phyloP scores from a whole-genome alignment of 2,888 invertebrate species.

The Diplazon laetatorius region DNA sequence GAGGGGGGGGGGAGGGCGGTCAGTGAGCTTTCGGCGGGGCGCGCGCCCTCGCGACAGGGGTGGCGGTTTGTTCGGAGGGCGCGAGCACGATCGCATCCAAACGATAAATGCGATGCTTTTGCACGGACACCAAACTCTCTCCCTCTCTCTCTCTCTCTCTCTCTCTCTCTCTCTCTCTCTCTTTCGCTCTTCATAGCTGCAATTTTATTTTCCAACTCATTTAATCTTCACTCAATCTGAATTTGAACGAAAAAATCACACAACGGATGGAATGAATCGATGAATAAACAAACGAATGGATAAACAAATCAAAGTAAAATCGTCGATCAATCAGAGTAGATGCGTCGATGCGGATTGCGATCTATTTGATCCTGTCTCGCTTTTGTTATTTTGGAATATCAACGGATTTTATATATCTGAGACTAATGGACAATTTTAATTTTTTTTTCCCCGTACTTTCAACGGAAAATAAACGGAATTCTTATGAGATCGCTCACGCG shows the following conservation, averaged over 20 bases:
- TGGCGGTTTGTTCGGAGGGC: slow-evolving; percentile 9
- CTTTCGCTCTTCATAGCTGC: slow-evolving; percentile 19
- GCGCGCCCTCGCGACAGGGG: slow-evolving; percentile 33
- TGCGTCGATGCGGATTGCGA: slow-evolving; percentile 47
- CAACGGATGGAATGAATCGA: no score
- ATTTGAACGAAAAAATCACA: not conserved
- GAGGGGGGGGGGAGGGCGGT: slow-evolving; percentile 18
- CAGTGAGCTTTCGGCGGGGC: slow-evolving; percentile 22
- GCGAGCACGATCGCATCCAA: slow-evolving; percentile 60
- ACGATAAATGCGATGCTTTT: slow-evolving; percentile 66
- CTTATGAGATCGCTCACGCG: no score
- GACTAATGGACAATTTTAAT: not conserved
- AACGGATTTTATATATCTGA: slow-evolving; percentile 17
- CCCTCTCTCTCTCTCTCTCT: slow-evolving; percentile 5
- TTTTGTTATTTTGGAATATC: slow-evolving; percentile 33
- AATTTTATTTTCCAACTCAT: slow-evolving; percentile 68
- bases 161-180: no score
- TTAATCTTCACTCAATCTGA: slow-evolving; percentile 53
- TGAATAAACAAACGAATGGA: no score
- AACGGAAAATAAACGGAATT: not conserved
- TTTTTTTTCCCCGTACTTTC: not conserved
- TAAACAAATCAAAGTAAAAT: slow-evolving; percentile 34
- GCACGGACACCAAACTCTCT: slow-evolving; percentile 38
- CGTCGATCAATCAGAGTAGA: slow-evolving; percentile 45
- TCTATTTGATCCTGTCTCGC: slow-evolving; percentile 15